These are phyloP conservation scores for Trichonephila inaurata DNA, from an alignment of 1,140 invertebrate species.

Conservation along the genomic window DNA sequence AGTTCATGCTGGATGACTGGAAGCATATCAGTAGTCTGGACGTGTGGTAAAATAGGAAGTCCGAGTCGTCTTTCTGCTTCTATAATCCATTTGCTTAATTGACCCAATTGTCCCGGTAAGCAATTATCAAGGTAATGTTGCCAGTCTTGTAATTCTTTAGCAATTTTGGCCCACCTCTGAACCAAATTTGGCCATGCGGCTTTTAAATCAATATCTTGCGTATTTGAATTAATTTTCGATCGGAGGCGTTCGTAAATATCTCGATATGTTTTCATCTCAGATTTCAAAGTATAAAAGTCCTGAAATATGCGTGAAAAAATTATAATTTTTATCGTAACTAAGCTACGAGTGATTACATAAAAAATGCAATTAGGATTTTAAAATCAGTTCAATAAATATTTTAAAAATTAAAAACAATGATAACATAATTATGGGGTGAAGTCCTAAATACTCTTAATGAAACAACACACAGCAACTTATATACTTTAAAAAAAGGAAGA, in stretches of 20 bases:
- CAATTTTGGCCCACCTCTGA: constrained; percentile 78
- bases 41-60: constrained; percentile 87
- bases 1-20: constrained; percentile 30
- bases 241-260: constrained; percentile 77
- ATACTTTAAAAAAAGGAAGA: too few relatives aligned
- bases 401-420: too few relatives aligned
- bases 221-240: constrained; percentile 54
- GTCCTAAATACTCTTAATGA: too few relatives aligned
- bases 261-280: constrained; percentile 75
- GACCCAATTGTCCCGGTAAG: constrained; percentile 90
- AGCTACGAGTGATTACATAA: too few relatives aligned
- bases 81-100: constrained; percentile 93
- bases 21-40: constrained; percentile 83
- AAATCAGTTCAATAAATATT: too few relatives aligned
- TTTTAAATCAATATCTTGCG: constrained; percentile 64
- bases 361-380: too few relatives aligned
- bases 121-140: constrained; percentile 91
- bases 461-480: too few relatives aligned
- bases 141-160: constrained; percentile 84
- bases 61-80: constrained; percentile 91
- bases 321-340: too few relatives aligned
- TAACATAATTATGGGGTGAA: too few relatives aligned
- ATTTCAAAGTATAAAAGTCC: constrained; percentile 77
- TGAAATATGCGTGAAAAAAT: constrained; percentile 30
- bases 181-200: constrained; percentile 77